Conservation (phyloP, 1,140 invertebrate species). For the Brachionus plicatilis region DNA sequence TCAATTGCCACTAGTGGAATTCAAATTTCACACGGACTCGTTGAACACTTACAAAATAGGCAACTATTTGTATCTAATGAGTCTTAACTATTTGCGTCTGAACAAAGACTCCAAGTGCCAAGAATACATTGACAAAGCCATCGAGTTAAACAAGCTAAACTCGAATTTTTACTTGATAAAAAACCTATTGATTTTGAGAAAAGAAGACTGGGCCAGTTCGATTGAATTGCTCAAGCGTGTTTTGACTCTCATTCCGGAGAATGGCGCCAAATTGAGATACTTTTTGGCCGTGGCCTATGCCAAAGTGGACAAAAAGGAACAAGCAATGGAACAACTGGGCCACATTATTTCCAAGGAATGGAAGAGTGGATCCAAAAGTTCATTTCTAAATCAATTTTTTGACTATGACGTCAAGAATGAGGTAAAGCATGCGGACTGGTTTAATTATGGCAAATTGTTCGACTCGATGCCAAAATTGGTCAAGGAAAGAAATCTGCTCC, state of each 20-base stretch:
- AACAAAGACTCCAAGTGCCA: background rate
- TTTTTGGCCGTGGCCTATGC: background rate
- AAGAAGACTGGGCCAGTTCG: background rate
- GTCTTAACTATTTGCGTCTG: background rate
- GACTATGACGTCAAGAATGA: background rate
- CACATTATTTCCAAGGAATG: background rate
- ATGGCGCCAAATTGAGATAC: background rate
- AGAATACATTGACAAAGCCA: slow-evolving; percentile 4
- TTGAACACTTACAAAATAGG: background rate
- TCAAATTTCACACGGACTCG: background rate
- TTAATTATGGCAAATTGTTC: background rate
- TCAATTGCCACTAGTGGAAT: background rate
- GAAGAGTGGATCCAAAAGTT: background rate
- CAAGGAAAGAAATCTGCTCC: background rate
- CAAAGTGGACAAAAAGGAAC: background rate
- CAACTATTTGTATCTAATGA: slow-evolving; percentile 25
- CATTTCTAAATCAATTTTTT: background rate
- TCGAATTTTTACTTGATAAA: slow-evolving; percentile 15
- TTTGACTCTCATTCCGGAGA: background rate
- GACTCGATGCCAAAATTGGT: slow-evolving; percentile 23
- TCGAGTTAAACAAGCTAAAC: background rate
- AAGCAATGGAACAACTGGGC: background rate
- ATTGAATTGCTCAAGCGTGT: background rate
- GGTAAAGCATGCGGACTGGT: background rate
- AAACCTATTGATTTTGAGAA: background rate